Conservation (phyloP, 2,888 invertebrate species). For the Catotricha subobsoleta region DNA sequence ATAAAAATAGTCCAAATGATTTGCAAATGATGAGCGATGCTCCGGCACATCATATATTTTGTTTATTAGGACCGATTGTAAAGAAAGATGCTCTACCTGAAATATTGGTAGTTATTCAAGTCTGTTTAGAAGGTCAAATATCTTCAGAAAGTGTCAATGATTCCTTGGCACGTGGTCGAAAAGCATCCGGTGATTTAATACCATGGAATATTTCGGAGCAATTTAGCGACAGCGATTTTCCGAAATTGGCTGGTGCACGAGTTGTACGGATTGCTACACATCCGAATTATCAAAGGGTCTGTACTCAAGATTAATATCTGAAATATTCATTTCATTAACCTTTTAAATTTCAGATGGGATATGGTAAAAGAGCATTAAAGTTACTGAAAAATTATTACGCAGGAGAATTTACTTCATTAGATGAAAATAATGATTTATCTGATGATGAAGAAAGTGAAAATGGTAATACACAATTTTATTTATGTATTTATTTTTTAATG, state of each 20-base stretch:
- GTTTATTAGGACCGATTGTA: conserved; percentile 72
- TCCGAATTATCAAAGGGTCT: conserved; percentile 83
- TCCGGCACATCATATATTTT: conserved; percentile 94
- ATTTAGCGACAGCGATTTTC: conserved; percentile 87
- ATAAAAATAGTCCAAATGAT: conserved; percentile 98
- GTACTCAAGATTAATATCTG: conserved; percentile 14
- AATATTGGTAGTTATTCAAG: conserved; percentile 80
- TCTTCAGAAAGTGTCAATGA: conserved; percentile 48
- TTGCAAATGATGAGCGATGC: conserved; percentile 97
- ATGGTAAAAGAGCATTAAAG: conserved; percentile 73
- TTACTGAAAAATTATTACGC: conserved; percentile 79
- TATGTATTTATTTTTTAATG: too few relatives aligned
- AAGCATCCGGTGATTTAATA: conserved; percentile 90
- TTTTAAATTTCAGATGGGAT: conserved; percentile 64
- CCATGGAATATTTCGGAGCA: conserved; percentile 98
- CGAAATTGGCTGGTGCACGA: conserved; percentile 72
- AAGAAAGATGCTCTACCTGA: conserved; percentile 65
- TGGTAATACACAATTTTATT: conserved; percentile 1
- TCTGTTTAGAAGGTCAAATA: conserved; percentile 58
- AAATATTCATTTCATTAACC: background rate
- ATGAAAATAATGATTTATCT: conserved; percentile 31
- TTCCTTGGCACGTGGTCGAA: conserved; percentile 67
- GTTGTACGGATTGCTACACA: conserved; percentile 95
- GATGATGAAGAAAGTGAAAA: conserved; percentile 10
- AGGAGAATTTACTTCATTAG: conserved; percentile 53